These are phyloP conservation scores for Trogon melanurus DNA, from an alignment of 2,113 vertebrate genomes.

Conservation along the genomic window DNA sequence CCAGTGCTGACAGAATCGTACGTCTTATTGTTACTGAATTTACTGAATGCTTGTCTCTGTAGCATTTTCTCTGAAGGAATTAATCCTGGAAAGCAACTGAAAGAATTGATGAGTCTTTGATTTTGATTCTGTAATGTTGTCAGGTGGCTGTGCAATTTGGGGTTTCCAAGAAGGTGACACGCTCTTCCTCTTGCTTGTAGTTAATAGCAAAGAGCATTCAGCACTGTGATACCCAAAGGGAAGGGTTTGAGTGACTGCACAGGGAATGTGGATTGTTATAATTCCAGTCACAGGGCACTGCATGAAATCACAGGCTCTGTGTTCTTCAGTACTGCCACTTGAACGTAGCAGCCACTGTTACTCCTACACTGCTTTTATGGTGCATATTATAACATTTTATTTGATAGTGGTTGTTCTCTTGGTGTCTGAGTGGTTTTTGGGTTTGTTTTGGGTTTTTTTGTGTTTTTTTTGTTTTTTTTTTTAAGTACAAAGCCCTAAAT, in stretches of 20 bases:
- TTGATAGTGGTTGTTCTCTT: background rate
- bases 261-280: slow-evolving; percentile 42
- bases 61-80: background rate
- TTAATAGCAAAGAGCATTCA: slow-evolving; percentile 27
- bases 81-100: background rate
- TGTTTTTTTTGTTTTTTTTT: background rate
- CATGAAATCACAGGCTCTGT: slow-evolving; percentile 15
- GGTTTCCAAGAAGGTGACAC: background rate
- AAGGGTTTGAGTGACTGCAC: slow-evolving; percentile 47
- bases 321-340: slow-evolving; percentile 8
- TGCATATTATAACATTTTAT: background rate
- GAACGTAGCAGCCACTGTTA: slow-evolving; percentile 8
- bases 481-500: background rate
- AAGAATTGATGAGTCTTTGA: slow-evolving; percentile 14
- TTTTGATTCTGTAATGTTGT: background rate
- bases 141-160: fast-evolving
- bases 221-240: background rate
- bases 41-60: background rate
- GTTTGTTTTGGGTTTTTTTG: too few relatives aligned
- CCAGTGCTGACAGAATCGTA: background rate
- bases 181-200: slow-evolving; percentile 7
- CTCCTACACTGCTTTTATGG: background rate
- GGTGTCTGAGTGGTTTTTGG: background rate
- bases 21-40: background rate
- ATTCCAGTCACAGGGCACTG: slow-evolving; percentile 60